phyloP scores from a whole-genome alignment of 2,113 vertebrate species.

The Cynoglossus semilaevis region DNA sequence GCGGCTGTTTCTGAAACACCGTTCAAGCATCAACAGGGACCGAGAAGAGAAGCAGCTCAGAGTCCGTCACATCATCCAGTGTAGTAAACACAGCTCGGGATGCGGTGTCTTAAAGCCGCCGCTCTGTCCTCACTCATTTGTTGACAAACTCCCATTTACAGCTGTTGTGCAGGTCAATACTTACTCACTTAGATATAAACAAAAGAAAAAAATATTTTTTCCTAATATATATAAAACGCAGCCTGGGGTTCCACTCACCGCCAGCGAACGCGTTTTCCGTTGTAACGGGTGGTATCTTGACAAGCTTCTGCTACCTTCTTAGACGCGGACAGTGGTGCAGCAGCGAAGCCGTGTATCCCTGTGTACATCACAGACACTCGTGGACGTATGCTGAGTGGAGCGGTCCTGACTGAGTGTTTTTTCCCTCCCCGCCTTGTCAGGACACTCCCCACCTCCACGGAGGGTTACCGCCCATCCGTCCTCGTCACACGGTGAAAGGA shows the following conservation, averaged over 20 bases:
- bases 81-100: too few relatives aligned
- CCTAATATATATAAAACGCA: constrained; percentile 15
- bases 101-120: constrained; percentile 35
- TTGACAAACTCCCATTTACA: constrained; percentile 38
- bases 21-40: constrained; percentile 9
- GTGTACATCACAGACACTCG: constrained; percentile 43
- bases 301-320: constrained; percentile 36
- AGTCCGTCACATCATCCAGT: background rate
- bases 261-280: constrained; percentile 61
- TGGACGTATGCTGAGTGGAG: constrained; percentile 49
- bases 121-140: constrained; percentile 12
- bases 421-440: constrained; percentile 15
- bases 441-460: constrained; percentile 28
- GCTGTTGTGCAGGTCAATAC: background rate
- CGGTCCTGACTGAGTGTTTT: constrained; percentile 6
- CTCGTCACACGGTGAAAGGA: constrained; percentile 21
- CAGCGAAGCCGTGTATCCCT: constrained; percentile 34
- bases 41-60: background rate
- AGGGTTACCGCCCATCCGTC: constrained; percentile 33
- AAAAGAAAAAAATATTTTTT: background rate
- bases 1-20: background rate
- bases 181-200: background rate
- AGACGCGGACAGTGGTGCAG: constrained; percentile 25
- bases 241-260: too few relatives aligned
- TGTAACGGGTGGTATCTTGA: constrained; percentile 67